Percentiles rank a stretch among this genome's conserved stretches.
Evolutionary conservation across 1,140 invertebrate genomes (phyloP).

Genomic region (Rhopalosiphum maidis): DNA sequence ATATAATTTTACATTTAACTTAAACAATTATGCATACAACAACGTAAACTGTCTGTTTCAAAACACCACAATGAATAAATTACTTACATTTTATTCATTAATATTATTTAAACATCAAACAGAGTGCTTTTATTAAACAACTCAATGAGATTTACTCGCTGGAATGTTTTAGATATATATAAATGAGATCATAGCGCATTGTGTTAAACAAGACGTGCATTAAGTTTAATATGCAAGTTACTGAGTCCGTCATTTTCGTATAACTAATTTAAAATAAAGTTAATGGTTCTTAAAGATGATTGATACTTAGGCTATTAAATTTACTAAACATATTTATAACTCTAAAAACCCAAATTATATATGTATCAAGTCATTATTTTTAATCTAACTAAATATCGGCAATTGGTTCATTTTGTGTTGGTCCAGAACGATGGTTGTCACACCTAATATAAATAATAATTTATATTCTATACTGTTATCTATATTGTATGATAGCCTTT

Average conservation of each 20-base stretch:
- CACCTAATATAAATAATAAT: not conserved
- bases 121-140: not conserved
- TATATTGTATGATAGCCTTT: not conserved
- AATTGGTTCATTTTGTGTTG: not conserved
- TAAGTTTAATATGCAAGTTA: not conserved
- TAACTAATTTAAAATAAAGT: not conserved
- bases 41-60: not conserved
- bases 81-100: not conserved
- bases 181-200: not conserved
- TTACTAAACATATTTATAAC: not conserved
- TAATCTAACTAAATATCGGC: not conserved
- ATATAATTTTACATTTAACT: not conserved
- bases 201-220: not conserved
- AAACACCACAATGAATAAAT: not conserved
- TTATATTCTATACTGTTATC: not conserved
- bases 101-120: not conserved
- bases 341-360: not conserved
- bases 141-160: not conserved
- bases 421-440: not conserved
- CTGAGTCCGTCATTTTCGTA: not conserved
- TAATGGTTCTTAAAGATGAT: not conserved
- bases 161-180: not conserved
- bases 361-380: not conserved
- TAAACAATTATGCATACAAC: not conserved
- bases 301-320: not conserved